phyloP scores from a whole-genome alignment of 2,888 invertebrate genomes.

The Chymomyza fuscimana region DNA sequence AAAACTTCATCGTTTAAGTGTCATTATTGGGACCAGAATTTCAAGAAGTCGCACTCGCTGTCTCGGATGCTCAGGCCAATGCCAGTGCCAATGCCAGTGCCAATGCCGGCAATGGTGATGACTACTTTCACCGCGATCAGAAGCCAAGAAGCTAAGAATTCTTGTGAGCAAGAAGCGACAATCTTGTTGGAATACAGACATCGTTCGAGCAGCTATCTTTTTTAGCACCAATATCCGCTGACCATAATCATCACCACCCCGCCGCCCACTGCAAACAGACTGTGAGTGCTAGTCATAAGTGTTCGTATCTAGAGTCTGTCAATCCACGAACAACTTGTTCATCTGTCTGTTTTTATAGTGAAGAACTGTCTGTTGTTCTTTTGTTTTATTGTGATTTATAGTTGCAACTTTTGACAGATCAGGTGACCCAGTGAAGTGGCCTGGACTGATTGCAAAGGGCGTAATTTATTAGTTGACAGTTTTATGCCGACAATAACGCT shows the following conservation, averaged over 20 bases:
- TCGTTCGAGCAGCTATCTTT: constrained; percentile 55
- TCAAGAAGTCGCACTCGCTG: constrained; percentile 62
- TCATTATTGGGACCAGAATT: constrained; percentile 72
- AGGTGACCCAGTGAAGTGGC: constrained; percentile 16
- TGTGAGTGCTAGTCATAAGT: background rate
- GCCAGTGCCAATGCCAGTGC: constrained; percentile 21
- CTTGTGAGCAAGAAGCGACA: constrained; percentile 44
- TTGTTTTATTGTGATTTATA: constrained; percentile 10
- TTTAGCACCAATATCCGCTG: constrained; percentile 57
- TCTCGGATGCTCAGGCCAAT: constrained; percentile 33
- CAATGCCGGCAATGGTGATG: constrained; percentile 52
- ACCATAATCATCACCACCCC: constrained; percentile 60
- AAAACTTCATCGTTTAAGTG: constrained; percentile 72
- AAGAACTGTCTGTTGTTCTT: background rate
- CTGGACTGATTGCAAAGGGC: constrained; percentile 53
- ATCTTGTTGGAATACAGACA: constrained; percentile 49
- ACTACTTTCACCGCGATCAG: constrained; percentile 66
- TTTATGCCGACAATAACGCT: constrained; percentile 50
- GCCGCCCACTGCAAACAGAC: constrained; percentile 36
- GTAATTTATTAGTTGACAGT: constrained; percentile 71
- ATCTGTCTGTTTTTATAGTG: constrained; percentile 46
- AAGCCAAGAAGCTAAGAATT: constrained; percentile 35
- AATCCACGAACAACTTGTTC: constrained; percentile 41
- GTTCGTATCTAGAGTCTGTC: background rate
- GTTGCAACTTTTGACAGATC: constrained; percentile 20